Percentiles rank a stretch among this genome's conserved stretches.
phyloP scores from a whole-genome alignment of 1,140 invertebrate genomes.

The Caenorhabditis inopinata region DNA sequence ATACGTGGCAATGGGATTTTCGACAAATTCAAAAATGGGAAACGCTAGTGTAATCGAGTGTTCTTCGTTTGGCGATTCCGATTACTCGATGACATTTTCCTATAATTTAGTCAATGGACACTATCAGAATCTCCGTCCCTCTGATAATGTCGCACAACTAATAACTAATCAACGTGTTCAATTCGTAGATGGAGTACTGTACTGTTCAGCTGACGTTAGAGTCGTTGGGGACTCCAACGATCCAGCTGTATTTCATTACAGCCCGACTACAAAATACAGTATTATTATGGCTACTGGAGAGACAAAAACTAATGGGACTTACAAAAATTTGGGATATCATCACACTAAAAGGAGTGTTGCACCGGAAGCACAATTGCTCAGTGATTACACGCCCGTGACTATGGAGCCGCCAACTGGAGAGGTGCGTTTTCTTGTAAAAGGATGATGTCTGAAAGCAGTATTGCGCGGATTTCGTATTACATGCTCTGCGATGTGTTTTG shows the following conservation, averaged over 20 bases:
- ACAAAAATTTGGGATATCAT: neutral
- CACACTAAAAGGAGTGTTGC: neutral
- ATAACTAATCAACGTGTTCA: neutral
- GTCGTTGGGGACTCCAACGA: neutral
- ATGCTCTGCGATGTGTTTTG: no score
- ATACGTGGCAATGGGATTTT: conserved; percentile 22
- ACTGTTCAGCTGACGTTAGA: neutral
- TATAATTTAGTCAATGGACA: neutral
- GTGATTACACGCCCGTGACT: neutral
- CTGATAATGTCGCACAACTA: neutral
- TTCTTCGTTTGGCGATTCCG: neutral
- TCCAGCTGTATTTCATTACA: neutral
- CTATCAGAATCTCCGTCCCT: neutral
- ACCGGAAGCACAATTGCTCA: neutral
- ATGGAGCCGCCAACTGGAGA: neutral
- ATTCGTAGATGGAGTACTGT: neutral
- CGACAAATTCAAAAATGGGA: neutral
- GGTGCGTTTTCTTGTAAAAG: neutral
- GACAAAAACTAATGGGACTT: neutral
- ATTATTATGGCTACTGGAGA: neutral
- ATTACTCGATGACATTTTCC: neutral
- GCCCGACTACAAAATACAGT: neutral
- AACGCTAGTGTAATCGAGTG: neutral
- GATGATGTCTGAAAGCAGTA: neutral
- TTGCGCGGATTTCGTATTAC: no score